phyloP scores from a whole-genome alignment of 2,797 vertebrate species.

The Vultur gryphus region DNA sequence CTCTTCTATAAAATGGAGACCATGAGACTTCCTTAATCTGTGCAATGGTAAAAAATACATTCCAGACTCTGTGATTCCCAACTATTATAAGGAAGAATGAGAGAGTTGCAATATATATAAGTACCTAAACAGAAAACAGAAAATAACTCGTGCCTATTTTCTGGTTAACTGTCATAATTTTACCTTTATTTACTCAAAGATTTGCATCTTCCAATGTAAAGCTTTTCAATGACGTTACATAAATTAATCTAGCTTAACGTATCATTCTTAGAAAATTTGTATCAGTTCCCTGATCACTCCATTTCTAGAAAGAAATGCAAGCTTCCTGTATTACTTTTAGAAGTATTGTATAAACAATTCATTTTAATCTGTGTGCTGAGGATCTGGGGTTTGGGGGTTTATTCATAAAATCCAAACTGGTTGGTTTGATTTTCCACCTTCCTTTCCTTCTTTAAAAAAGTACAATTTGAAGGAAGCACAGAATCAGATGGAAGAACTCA shows the following conservation, averaged over 20 bases:
- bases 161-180: background rate
- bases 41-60: background rate
- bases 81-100: background rate
- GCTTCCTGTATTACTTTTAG: background rate
- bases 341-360: background rate
- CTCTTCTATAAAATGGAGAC: background rate
- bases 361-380: background rate
- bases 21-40: background rate
- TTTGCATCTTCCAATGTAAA: background rate
- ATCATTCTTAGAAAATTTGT: background rate
- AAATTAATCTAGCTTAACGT: background rate
- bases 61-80: background rate
- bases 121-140: background rate
- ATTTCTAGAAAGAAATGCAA: background rate
- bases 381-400: background rate
- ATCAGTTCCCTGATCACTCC: background rate
- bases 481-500: background rate
- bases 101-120: background rate
- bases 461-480: background rate
- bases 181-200: background rate
- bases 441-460: background rate
- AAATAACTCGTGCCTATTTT: background rate
- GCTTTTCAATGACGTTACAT: background rate
- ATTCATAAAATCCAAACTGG: background rate
- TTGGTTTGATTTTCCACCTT: slow-evolving; percentile 6